Base-by-base conservation (phyloP, 1,140 invertebrate genomes). In the Psilanteris sp. region DNA sequence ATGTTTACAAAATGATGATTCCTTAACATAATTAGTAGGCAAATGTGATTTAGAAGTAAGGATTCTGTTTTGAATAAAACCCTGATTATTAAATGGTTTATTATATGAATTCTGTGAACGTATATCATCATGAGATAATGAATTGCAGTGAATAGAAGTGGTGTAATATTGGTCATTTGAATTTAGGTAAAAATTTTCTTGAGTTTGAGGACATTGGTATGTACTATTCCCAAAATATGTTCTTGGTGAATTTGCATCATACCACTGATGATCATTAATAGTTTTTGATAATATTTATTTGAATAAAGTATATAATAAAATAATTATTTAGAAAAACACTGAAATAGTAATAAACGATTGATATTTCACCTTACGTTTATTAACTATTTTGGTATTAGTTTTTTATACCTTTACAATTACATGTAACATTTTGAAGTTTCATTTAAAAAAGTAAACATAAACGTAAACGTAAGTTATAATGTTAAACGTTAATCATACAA, bases 211-310 rank as follows among this genome's bases (percentile, higher is more conserved):
- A 15, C 10, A 10, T 20, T 26, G 48, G 7, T 26, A 52, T 1
- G 16, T 13, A n/a, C 26, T 37, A 5, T 27, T 16, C 2, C 7
- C 3, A n/a, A 15, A 1, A 20, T 52, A 22, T 10, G 18, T 6
- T 32, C 11, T 11, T 11, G n/a, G n/a, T n/a, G 14, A 59, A 15
- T 24, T 24, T 16, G 13, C n/a, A 29, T 55, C 18, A 18, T 54
- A n/a, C n/a, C n/a, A 34, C 14, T 36, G 5, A n/a, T 22, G 20
- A 4, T 55, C 36, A 13, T 9, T 22, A n/a, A 9, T 20, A n/a
- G 13, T n/a, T n/a, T 1, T 1, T 16, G 24, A 13, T 27, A 55
- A 22, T 18, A 41, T 4, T 1, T 3, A 6, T 41, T 29, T 3
- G 34, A 14, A n/a, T n/a, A n/a, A n/a, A n/a, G n/a, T n/a, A n/a